These are phyloP conservation scores for Ranitomeya variabilis DNA, from an alignment of 2,113 vertebrate genomes.

Conservation along the genomic window DNA sequence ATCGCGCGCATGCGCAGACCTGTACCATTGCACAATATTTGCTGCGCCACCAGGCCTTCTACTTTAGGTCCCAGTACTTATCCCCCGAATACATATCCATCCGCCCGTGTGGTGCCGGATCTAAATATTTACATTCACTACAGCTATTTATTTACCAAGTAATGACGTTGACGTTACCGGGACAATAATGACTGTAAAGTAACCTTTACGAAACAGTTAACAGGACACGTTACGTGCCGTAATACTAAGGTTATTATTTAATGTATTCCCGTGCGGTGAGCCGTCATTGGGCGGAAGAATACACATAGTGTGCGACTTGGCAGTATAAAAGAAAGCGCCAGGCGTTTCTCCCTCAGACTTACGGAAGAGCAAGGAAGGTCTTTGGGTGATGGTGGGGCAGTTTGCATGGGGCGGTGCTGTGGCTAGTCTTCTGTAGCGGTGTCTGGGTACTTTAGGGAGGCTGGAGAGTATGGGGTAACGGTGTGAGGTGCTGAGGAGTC, in stretches of 20 bases:
- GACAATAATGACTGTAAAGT: no score
- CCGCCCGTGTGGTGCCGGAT: not conserved
- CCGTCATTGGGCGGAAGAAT: constrained; percentile 37
- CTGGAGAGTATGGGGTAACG: no score
- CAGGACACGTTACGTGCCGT: not conserved
- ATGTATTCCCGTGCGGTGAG: not conserved
- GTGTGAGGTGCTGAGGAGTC: not conserved
- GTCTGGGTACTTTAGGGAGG: not conserved
- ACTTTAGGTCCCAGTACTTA: not conserved
- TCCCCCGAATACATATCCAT: not conserved
- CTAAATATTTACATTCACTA: not conserved
- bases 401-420: not conserved
- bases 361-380: constrained; percentile 42
- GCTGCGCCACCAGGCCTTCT: constrained; percentile 36
- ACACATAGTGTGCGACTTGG: not conserved
- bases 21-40: not conserved
- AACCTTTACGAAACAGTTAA: not conserved
- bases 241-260: not conserved
- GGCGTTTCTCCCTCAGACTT: constrained; percentile 22
- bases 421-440: not conserved
- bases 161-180: no score
- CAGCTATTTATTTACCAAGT: no score
- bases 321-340: not conserved
- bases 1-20: not conserved
- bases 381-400: not conserved